Conservation (phyloP, 2,797 vertebrate genomes). For the Sebastiscus tertius region DNA sequence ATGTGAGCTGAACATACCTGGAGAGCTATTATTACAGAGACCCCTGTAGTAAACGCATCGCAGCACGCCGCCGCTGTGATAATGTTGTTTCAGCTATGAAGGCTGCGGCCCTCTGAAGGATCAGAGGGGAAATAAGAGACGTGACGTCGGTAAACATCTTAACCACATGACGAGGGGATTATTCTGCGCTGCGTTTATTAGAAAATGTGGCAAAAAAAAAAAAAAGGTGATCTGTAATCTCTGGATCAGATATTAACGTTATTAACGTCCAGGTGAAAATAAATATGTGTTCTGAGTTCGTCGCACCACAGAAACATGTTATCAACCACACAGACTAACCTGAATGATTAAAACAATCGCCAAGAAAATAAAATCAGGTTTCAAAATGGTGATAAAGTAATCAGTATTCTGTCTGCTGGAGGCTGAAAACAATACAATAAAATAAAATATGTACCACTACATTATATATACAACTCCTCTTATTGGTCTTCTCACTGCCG, state of each 20-base stretch:
- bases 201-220: not conserved
- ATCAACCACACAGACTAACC: not conserved
- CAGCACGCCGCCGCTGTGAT: slow-evolving; percentile 33
- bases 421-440: no score
- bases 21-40: slow-evolving; percentile 48
- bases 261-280: not conserved
- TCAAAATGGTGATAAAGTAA: no score
- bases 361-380: no score
- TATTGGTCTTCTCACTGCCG: not conserved
- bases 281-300: not conserved
- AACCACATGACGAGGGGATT: slow-evolving; percentile 25
- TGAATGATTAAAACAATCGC: not conserved
- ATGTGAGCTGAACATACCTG: slow-evolving; percentile 48
- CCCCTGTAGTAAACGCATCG: slow-evolving; percentile 29
- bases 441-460: no score
- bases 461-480: not conserved
- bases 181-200: not conserved
- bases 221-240: not conserved
- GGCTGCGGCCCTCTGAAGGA: not conserved
- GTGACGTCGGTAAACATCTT: slow-evolving; percentile 23
- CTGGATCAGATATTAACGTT: not conserved
- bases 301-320: not conserved
- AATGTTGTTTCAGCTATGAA: slow-evolving; percentile 24
- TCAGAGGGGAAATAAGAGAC: slow-evolving; percentile 16
- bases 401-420: no score